These are phyloP conservation scores for Brachyalestes nurse DNA, from an alignment of 2,797 vertebrate genomes.

Conservation along the genomic window DNA sequence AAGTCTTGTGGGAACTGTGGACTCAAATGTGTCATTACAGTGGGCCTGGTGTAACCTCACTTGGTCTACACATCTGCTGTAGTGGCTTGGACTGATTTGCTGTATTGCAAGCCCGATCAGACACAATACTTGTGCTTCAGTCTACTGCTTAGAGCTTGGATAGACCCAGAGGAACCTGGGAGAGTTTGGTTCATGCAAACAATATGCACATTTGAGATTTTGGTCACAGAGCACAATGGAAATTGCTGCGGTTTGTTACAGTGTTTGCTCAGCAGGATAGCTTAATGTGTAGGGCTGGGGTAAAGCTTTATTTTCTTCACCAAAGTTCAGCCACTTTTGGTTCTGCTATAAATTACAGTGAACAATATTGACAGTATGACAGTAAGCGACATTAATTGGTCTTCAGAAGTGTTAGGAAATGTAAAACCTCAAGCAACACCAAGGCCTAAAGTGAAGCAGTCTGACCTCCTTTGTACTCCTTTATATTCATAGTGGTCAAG, in stretches of 20 bases:
- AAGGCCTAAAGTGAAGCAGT: not conserved
- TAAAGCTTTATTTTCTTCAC: not conserved
- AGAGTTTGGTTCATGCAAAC: not conserved
- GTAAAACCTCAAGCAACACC: not conserved
- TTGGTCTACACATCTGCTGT: not conserved
- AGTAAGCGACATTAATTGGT: not conserved
- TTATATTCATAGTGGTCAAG: constrained; percentile 20
- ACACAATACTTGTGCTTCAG: not conserved
- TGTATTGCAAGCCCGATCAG: not conserved
- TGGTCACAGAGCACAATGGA: not conserved
- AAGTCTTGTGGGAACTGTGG: not conserved
- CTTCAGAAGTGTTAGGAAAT: not conserved
- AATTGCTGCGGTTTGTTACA: not conserved
- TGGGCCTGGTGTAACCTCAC: not conserved
- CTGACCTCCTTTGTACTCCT: not conserved
- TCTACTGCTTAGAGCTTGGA: not conserved
- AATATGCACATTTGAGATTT: not conserved
- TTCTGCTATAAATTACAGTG: not conserved
- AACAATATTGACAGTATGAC: not conserved
- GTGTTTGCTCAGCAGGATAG: not conserved
- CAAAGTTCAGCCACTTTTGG: not conserved
- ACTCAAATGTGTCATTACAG: not conserved
- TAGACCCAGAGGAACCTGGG: not conserved
- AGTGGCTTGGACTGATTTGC: not conserved
- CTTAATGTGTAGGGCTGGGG: not conserved